Evolutionary conservation across 92 coral and sea anemone genomes (phyloP).

Genomic region (Parazoanthus darwini): DNA sequence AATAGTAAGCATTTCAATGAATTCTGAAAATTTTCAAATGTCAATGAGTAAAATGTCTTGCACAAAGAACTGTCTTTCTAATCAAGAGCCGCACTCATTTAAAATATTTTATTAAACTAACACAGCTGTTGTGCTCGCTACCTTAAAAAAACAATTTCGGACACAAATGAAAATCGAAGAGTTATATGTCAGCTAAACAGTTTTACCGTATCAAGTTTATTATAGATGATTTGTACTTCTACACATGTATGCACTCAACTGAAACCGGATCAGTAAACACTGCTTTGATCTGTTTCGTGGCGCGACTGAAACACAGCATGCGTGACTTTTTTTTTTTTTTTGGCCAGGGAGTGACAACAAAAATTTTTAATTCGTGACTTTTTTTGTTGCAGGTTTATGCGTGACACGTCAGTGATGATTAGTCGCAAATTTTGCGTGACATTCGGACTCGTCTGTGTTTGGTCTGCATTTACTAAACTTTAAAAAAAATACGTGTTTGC

Average conservation of each 20-base stretch:
- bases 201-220: too few species aligned
- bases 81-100: background rate
- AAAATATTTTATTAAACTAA: too few species aligned
- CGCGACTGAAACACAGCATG: background rate
- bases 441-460: too few species aligned
- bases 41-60: background rate
- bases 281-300: background rate
- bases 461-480: too few species aligned
- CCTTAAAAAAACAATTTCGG: background rate
- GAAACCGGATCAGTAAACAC: background rate
- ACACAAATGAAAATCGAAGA: background rate
- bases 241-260: background rate
- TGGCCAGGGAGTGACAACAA: background rate
- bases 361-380: too few species aligned
- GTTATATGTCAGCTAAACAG: background rate
- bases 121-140: background rate
- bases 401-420: too few species aligned
- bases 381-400: too few species aligned
- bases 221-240: too few species aligned
- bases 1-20: too few species aligned
- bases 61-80: background rate
- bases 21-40: background rate
- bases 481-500: too few species aligned
- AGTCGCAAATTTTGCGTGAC: too few species aligned
- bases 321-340: background rate